A percentile compares a stretch with the other conserved stretches of the same genome.
These are phyloP conservation scores for Sebastes fasciatus DNA, from an alignment of 2,113 vertebrate species.

Conservation along the genomic window DNA sequence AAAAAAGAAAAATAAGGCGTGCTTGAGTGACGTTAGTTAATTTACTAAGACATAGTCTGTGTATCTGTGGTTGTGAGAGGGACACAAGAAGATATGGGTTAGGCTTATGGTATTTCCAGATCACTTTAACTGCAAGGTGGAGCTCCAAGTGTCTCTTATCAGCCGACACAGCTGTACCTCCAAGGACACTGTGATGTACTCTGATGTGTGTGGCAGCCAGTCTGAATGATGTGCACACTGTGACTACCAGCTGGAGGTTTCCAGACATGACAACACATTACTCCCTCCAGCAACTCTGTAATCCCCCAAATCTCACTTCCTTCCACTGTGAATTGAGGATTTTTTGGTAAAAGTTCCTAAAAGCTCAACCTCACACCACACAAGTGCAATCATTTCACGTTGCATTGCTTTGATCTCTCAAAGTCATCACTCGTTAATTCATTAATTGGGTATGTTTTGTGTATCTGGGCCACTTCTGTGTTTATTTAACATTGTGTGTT, in stretches of 20 bases:
- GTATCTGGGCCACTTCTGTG: neutral
- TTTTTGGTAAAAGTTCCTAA: slow-evolving; percentile 26
- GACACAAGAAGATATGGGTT: slow-evolving; percentile 7
- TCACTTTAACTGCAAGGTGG: slow-evolving; percentile 57
- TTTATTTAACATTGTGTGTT: neutral
- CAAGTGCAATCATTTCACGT: neutral
- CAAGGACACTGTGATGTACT: slow-evolving; percentile 48
- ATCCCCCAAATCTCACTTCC: slow-evolving; percentile 53
- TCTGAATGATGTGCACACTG: slow-evolving; percentile 44
- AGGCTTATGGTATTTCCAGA: slow-evolving; percentile 32
- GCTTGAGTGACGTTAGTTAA: neutral
- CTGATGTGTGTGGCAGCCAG: slow-evolving; percentile 31
- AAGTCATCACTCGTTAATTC: slow-evolving; percentile 5
- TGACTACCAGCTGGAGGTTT: slow-evolving; percentile 33
- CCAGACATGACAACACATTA: slow-evolving; percentile 32
- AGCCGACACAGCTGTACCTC: slow-evolving; percentile 64
- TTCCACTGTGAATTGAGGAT: slow-evolving; percentile 9
- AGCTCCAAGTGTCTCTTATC: slow-evolving; percentile 65
- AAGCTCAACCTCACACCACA: slow-evolving; percentile 5
- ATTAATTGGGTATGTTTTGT: slow-evolving; percentile 25
- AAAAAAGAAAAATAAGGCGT: neutral
- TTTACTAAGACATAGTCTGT: slow-evolving; percentile 28
- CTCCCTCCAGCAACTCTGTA: slow-evolving; percentile 50
- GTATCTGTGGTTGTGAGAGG: neutral
- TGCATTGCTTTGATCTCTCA: slow-evolving; percentile 25